Percentiles rank a stretch among this genome's conserved stretches.
phyloP scores from a whole-genome alignment of 92 coral and sea anemone species.

The Zoanthus sansibaricus region DNA sequence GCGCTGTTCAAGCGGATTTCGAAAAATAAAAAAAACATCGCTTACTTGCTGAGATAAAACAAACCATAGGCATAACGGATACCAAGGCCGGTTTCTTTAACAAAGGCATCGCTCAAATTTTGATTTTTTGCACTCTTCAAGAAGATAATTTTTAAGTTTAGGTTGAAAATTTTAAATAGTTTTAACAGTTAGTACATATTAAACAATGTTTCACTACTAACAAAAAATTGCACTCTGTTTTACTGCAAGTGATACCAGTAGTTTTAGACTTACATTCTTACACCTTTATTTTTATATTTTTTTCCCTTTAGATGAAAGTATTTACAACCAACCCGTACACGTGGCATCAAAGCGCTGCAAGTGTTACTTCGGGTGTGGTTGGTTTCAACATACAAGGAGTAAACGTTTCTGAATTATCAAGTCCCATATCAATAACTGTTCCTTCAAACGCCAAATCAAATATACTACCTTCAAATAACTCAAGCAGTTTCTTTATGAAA shows the following conservation, averaged over 20 bases:
- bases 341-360: constrained; percentile 23
- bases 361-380: constrained; percentile 28
- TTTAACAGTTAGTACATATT: too few relatives aligned
- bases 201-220: too few relatives aligned
- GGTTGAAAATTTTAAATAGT: too few relatives aligned
- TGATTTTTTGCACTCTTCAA: too few relatives aligned
- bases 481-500: constrained; percentile 2
- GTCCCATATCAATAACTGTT: constrained; percentile 16
- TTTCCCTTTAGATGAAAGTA: constrained; percentile 23
- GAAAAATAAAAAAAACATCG: too few relatives aligned
- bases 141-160: too few relatives aligned
- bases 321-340: constrained; percentile 34
- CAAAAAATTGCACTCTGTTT: too few relatives aligned
- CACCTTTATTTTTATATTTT: background rate
- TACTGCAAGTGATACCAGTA: background rate
- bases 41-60: too few relatives aligned
- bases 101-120: too few relatives aligned
- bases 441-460: background rate
- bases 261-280: background rate
- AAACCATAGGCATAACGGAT: too few relatives aligned
- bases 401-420: constrained; percentile 15
- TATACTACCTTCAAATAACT: background rate
- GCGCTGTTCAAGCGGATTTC: too few relatives aligned
- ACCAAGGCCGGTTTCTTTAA: too few relatives aligned
- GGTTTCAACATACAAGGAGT: constrained; percentile 11